Base-by-base conservation (phyloP, 2,888 invertebrate genomes). In the Trachelus stipa region DNA sequence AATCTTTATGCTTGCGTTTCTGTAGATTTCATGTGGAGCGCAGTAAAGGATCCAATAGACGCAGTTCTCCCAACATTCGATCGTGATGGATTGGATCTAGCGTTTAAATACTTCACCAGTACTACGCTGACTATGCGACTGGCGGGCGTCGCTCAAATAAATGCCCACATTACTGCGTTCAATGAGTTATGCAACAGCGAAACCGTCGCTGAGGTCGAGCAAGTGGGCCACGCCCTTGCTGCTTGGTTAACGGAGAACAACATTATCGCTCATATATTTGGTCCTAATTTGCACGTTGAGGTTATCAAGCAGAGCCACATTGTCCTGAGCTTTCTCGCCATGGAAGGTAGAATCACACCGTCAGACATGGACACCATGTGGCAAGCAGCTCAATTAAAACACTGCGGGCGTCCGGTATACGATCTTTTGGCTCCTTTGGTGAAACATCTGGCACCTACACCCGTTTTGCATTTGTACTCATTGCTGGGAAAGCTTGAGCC, bases 211-310 rank as follows among this genome's bases (percentile, higher is more conserved):
- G 97, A 98, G 88, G 96, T 96, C 0, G 98, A 98, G 88, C 93
- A 96, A 37, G 95, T 97, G 56, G 97, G 97, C 0, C 95, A 96
- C 83, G 95, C 95, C 84, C 93, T 98, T 84, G 97, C 97, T 0
- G 94, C 96, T 83, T 98, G 98, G 98, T 92, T 98, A 33, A 95
- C 97, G 0, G 95, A 94, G 83, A 96, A 97, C 91, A 97, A 96
- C 90, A 97, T 98, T 81, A 96, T 98, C 84, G 96, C 97, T 86
- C 98, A 98, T 90, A 95, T 98, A 79, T 98, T 98, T 92, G 98
- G 98, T n/a, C 98, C 98, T 40, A 98, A 98, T 93, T 93, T 98
- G 84, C 98, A 98, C 92, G 98, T 98, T 69, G 98, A 98, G 94
- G 96, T 96, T 89, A 97, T 98, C 81, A 98, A 98, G 90, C 98